These are phyloP conservation scores for Cheilosia grossa DNA, from an alignment of 2,888 invertebrate species.

Conservation along the genomic window DNA sequence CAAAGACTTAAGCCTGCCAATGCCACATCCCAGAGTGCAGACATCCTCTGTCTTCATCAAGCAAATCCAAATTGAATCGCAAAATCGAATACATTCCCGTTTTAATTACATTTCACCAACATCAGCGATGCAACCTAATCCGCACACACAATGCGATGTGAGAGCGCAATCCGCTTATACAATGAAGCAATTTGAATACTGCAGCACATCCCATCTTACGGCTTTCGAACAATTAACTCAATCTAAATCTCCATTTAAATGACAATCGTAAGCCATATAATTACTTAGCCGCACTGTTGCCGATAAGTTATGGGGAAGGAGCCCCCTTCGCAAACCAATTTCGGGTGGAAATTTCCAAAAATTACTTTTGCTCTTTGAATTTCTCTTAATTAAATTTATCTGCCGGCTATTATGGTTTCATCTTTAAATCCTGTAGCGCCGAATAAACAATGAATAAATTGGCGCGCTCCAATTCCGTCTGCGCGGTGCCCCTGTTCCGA, in stretches of 20 bases:
- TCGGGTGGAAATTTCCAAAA: conserved; percentile 23
- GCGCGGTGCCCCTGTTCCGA: background rate
- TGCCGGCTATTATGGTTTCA: background rate
- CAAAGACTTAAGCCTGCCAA: no score
- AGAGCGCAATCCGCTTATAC: conserved; percentile 7
- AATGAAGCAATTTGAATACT: conserved; percentile 13
- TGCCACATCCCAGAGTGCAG: no score
- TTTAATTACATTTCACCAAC: conserved; percentile 16
- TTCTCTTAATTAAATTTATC: conserved; percentile 40
- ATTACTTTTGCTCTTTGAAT: conserved; percentile 18
- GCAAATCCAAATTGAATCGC: background rate
- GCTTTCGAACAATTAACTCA: conserved; percentile 38
- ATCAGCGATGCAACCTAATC: conserved; percentile 8
- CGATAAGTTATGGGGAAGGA: no score
- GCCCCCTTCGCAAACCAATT: background rate
- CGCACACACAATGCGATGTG: background rate
- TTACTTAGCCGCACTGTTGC: conserved; percentile 12
- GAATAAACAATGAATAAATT: conserved; percentile 48
- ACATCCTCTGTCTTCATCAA: no score
- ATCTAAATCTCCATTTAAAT: conserved; percentile 33
- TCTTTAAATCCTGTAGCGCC: conserved; percentile 6
- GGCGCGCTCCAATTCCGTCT: conserved; percentile 14
- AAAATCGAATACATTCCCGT: background rate
- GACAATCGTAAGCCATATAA: conserved; percentile 38
- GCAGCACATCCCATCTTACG: conserved; percentile 14